Base-by-base conservation (phyloP, 2,888 invertebrate species). In the Dorcus parallelipipedus region DNA sequence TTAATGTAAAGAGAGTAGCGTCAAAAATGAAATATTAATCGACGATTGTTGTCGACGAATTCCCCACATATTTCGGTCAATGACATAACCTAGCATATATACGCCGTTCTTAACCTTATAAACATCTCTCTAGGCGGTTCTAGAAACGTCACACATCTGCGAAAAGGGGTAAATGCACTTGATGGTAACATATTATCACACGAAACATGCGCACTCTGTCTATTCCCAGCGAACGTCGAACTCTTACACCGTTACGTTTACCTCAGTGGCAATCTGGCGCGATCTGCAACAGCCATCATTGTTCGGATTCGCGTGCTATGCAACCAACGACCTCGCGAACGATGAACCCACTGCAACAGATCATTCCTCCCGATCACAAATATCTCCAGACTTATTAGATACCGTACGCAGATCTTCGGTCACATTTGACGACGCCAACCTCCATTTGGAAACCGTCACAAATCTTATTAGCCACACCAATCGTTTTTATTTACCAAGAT, bases 211-310 rank as follows among this genome's bases (percentile, higher is more conserved):
- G 51, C 51, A 52, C 48, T 53, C 47, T 49, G 55, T 58, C 54
- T 58, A 53, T 56, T 64, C 62, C 58, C 64, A 63, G 67, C 62
- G 67, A 69, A 56, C 69, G 61, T 69, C 69, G 69, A 69, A 69
- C 69, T 68, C 62, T 54, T 58, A 59, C 68, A 71, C 71, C 70
- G 70, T 70, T 71, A 70, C 67, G 64, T 69, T 68, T 69, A 69
- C 71, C 69, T 69, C 66, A 64, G 65, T 65, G 62, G 67, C 65
- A 67, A 67, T 67, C 66, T 67, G 64, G 65, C 67, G 64, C 59
- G 66, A 65, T 67, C 65, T 59, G 64, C 64, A 67, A 63, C 62
- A 61, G 63, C 62, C 45, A 23, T 45, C 45, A 45, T 45, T 45
- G 45, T 45, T 45, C 45, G 45, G 20, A 10, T 45, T 45, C 45